Base-by-base conservation (phyloP, 2,113 vertebrate genomes). In the Dromiciops gliroides region DNA sequence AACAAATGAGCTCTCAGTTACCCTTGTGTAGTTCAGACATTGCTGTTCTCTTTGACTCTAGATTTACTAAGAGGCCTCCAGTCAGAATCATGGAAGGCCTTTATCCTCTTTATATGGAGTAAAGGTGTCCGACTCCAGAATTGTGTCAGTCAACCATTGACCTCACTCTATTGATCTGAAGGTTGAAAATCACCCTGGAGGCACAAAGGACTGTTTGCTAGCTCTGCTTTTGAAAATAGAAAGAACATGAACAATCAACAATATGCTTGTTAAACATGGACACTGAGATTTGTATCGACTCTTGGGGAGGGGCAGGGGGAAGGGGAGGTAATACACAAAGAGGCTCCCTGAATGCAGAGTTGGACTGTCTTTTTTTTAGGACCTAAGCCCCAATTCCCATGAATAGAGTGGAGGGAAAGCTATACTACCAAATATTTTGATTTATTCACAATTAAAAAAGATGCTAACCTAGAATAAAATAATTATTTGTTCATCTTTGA, bases 91-190 rank as follows among this genome's bases (percentile, higher is more conserved):
- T 75, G 60, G 60, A 75, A 75, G 60, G 16, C 31, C n/a, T 37
- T 91, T 90, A 89, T 94, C 75, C 28, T 96, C 91, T 97, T 56
- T 92, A 88, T 48, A 37, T 89, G 90, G 50, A 24, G 26, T 89
- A 95, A 95, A 28, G 51, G 28, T 2, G 19, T 92, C 56, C 44
- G 90, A 83, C 28, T 92, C 0, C n/a, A 90, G 95, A 96, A 93
- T 94, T 16, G 93, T 37, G 60, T 93, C 53, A 95, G 83, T 94
- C 94, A 94, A 91, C 49, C 96, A 95, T 92, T 93, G 22, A 92
- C 4, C 67, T 83, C 44, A 44, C 16, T 83, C 67, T 83, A 83
- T 83, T 83, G 67, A 83, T 44, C 75, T 93, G 47, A 92, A 53
- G 19, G 24, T 53, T 89, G 7, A 53, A 94, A 83, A 94, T 23